Base-by-base conservation (phyloP, 2,797 vertebrate species). In the Ciconia nigra region DNA sequence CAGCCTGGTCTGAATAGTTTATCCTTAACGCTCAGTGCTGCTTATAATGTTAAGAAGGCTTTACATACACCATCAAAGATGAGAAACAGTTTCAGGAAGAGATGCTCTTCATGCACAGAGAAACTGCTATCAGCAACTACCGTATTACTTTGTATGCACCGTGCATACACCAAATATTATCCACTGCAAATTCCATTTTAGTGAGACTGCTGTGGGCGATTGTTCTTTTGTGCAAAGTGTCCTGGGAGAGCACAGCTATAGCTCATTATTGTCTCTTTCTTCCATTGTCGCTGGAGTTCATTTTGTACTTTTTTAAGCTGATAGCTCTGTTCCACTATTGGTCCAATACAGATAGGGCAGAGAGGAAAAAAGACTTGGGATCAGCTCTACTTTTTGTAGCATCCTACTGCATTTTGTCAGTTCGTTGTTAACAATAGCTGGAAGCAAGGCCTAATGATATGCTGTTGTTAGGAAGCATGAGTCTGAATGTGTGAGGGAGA, bases 361-460 rank as follows among this genome's bases (percentile, higher is more conserved):
- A 67, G 46, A 70, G 42, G 33, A 78, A 93, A 76, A 80, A 89
- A 90, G 70, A 5, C 62, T 87, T 82, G 78, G 26, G 41, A 89
- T 90, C 37, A 79, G 44, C 80, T 81, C 33, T 67, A 29, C 74
- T 85, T 93, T 91, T 82, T 91, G 47, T 83, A 65, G 76, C 62
- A 67, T 86, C 77, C 79, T 35, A 69, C 82, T 69, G 55, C 52
- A 86, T 95, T 96, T 95, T 88, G 73, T 95, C 81, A 89, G 46
- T 76, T 91, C 7, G 2, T 35, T 77, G 76, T 67, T 96, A 95
- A 95, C 93, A 91, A 89, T 55, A 84, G 94, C 89, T 90, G 69
- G 91, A 96, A 87, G 90, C 85, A 93, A 96, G 89, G 69, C 90
- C 89, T 97, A 86, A 95, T 86, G 78, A 92, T 92, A 84, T 28